Base-by-base conservation (phyloP, 64 coral and sea anemone genomes). In the Dendronephthya gigantea region DNA sequence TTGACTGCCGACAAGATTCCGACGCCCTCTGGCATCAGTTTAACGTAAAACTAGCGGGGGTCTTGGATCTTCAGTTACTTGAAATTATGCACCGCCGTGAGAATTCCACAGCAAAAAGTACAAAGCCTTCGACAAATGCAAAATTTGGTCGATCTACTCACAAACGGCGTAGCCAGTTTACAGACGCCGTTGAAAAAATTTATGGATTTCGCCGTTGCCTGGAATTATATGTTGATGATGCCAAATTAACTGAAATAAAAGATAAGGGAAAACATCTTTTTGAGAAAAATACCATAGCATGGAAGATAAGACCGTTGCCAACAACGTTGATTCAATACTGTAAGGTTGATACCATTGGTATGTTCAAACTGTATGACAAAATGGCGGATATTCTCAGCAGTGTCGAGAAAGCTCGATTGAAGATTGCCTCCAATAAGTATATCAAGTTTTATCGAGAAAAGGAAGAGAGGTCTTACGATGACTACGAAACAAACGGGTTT, bases 1-100 rank as follows among this genome's bases (percentile, higher is more conserved):
- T 92, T 86, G 91, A 92, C 48, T 92, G 91, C 58, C 84, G 88
- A 58, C 72, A 92, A 92, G 91, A 92, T 51, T 89, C 91, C 0
- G 91, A 92, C 34, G 87, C 87, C 2, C 83, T 92, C 39, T 85
- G 37, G 50, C 87, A 92, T 86, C 87, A 89, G 83, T 92, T 82
- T 68, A 81, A 28, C 39, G 91, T 92, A 29, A 83, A 70, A 32
- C 35, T 92, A 35, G 69, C 43, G 33, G 91, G 91, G 48, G 83
- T 92, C 48, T 82, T 89, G 40, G 91, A 92, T 72, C 45, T 92
- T 75, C 91, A 92, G 84, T 65, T 92, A 1, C 88, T 86, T 33
- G 91, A 92, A 85, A 86, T 92, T 39, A 89, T 92, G 40, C 70
- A 92, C 27, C 52, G 84, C 40, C 9, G 88, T 38, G 43, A 90